phyloP scores from a whole-genome alignment of 2,797 vertebrate genomes.

The Valencia hispanica region DNA sequence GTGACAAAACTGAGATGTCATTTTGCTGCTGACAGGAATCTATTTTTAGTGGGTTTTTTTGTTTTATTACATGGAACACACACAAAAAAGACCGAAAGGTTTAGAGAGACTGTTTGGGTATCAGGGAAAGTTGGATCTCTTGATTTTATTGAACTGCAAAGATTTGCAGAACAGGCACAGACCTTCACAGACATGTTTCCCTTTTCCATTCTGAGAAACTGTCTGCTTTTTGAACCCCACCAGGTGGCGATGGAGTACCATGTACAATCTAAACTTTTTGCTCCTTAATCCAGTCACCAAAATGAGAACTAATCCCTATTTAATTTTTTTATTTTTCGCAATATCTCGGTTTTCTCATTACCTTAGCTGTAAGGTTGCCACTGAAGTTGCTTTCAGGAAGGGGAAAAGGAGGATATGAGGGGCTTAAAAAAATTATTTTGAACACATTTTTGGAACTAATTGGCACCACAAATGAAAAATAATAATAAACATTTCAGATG shows the following conservation, averaged over 20 bases:
- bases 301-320: neutral
- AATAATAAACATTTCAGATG: neutral
- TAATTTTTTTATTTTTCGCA: neutral
- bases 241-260: conserved; percentile 52
- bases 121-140: neutral
- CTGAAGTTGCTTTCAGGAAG: neutral
- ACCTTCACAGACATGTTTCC: neutral
- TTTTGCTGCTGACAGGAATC: neutral
- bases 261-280: neutral
- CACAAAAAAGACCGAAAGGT: neutral
- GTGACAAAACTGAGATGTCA: neutral
- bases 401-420: neutral
- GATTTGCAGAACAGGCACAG: neutral
- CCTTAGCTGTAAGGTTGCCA: neutral
- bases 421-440: neutral
- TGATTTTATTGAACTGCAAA: neutral
- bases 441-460: neutral
- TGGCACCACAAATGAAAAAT: neutral
- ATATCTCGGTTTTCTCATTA: neutral
- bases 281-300: neutral
- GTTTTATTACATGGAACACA: neutral
- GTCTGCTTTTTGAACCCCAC: conserved; percentile 3
- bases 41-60: neutral
- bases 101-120: neutral
- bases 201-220: neutral